Evolutionary conservation across 2,888 invertebrate species (phyloP).

Genomic region (Apocheima hispidaria): DNA sequence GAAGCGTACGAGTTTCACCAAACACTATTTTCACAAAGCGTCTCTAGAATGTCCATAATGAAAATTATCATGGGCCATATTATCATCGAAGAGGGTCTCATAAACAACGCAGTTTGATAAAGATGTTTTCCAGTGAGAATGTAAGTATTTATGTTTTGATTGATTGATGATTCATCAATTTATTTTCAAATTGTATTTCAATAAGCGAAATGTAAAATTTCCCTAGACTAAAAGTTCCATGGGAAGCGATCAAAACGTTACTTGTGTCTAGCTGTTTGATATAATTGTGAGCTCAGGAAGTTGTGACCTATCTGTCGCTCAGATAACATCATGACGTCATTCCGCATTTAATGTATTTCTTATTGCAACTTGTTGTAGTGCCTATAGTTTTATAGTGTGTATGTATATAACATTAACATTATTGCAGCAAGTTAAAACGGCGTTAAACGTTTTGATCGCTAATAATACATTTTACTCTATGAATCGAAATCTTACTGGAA

Average conservation of each 20-base stretch:
- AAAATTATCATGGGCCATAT: neutral
- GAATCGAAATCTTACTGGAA: conserved; percentile 53
- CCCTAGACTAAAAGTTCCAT: conserved; percentile 36
- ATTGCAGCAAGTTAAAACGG: too few species aligned
- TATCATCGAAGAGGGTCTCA: conserved; percentile 9
- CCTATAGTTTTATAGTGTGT: neutral
- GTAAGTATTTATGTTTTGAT: neutral
- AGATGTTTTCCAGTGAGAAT: neutral
- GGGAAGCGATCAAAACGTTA: conserved; percentile 55
- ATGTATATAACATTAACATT: too few species aligned
- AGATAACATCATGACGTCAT: conserved; percentile 8
- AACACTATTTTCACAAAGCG: conserved; percentile 34
- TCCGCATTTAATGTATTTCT: neutral
- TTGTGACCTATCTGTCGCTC: neutral
- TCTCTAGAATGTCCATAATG: conserved; percentile 25
- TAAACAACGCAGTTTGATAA: conserved; percentile 13
- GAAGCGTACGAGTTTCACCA: conserved; percentile 27
- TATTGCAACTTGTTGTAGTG: neutral
- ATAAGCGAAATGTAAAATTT: conserved; percentile 41
- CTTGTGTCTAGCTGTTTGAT: conserved; percentile 9
- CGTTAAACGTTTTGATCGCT: conserved; percentile 52
- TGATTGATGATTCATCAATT: conserved; percentile 8
- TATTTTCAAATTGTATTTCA: conserved; percentile 18
- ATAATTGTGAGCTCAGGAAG: conserved; percentile 16
- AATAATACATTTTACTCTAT: conserved; percentile 49